phyloP scores from a whole-genome alignment of 2,888 invertebrate genomes.

The Coenonympha glycerion region DNA sequence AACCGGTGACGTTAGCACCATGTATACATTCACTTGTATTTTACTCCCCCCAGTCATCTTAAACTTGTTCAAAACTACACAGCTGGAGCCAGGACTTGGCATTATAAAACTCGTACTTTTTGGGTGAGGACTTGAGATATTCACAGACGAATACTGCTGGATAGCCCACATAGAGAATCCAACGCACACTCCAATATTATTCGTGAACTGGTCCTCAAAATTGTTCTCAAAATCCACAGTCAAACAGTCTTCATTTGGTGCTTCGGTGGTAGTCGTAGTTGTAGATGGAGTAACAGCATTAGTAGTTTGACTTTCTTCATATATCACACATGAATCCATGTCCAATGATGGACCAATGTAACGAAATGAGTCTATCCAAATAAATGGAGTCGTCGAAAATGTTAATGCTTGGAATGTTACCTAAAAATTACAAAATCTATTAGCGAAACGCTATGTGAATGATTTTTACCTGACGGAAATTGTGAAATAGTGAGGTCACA shows the following conservation, averaged over 20 bases:
- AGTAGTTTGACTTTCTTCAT: neutral
- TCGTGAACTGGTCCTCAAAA: conserved; percentile 33
- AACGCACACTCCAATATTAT: conserved; percentile 31
- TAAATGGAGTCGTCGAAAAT: conserved; percentile 5
- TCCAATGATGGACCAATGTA: neutral
- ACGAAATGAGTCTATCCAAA: conserved; percentile 8
- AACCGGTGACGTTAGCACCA: conserved; percentile 28
- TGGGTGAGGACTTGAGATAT: conserved; percentile 33
- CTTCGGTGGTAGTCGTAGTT: conserved; percentile 1
- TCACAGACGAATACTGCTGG: conserved; percentile 34
- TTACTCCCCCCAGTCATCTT: conserved; percentile 37
- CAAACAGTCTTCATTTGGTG: conserved; percentile 32
- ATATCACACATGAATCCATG: neutral
- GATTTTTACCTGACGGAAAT: neutral
- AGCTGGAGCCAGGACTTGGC: conserved; percentile 36
- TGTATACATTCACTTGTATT: conserved; percentile 39
- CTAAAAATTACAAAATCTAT: conserved; percentile 8
- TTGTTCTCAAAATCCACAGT: conserved; percentile 41
- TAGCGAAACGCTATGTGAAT: neutral
- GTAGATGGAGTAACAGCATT: neutral
- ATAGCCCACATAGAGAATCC: conserved; percentile 36
- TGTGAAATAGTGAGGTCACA: too few species aligned
- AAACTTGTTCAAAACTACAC: conserved; percentile 40
- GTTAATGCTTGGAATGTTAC: conserved; percentile 16
- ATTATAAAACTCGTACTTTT: conserved; percentile 36